A percentile compares a stretch with the other conserved stretches of the same genome.
Conservation (phyloP, 2,888 invertebrate species). For the Pyrgus malvae region DNA sequence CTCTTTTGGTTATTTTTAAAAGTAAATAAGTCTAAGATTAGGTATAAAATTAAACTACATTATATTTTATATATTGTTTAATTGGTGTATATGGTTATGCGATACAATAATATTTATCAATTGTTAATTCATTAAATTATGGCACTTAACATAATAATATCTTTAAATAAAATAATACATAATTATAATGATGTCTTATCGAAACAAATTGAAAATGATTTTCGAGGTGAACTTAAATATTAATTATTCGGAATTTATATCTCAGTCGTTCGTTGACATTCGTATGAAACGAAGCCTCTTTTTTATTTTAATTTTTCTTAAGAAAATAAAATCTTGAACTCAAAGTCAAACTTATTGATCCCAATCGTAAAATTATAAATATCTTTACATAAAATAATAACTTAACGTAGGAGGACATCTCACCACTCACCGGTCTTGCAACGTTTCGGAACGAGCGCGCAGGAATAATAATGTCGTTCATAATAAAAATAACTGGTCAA, state of each 20-base stretch:
- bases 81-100: conserved; percentile 82
- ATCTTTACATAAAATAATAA: conserved; percentile 67
- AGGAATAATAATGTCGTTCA: conserved; percentile 66
- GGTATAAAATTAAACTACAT: conserved; percentile 55
- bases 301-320: conserved; percentile 59
- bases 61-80: conserved; percentile 70
- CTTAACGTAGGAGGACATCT: conserved; percentile 72
- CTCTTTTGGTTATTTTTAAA: too few species aligned
- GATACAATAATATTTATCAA: conserved; percentile 77
- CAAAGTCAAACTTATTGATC: conserved; percentile 74
- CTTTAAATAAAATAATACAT: conserved; percentile 67
- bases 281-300: conserved; percentile 67
- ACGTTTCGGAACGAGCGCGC: conserved; percentile 70
- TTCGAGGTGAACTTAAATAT: conserved; percentile 61
- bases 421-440: conserved; percentile 53
- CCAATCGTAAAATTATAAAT: conserved; percentile 75
- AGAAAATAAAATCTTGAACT: conserved; percentile 71
- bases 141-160: conserved; percentile 78
- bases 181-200: conserved; percentile 57
- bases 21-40: too few species aligned
- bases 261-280: conserved; percentile 80
- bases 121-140: conserved; percentile 81
- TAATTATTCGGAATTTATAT: conserved; percentile 74
- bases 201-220: conserved; percentile 50
- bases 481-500: conserved; percentile 64